Conservation (phyloP, 2,888 invertebrate genomes). For the Apamea crenata region DNA sequence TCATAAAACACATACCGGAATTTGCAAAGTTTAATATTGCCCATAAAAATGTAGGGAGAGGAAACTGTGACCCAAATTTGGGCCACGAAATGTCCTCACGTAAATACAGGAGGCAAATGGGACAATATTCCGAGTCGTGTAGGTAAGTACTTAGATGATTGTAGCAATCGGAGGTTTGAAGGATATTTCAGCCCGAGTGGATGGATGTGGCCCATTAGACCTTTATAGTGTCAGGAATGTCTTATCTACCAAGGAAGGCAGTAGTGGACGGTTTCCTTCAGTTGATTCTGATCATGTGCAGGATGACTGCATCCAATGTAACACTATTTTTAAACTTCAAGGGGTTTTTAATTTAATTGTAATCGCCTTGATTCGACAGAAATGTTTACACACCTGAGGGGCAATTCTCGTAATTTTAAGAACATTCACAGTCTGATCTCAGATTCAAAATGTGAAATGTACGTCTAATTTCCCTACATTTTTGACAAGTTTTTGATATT, state of each 20-base stretch:
- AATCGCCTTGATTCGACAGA: neutral
- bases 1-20: slow-evolving; percentile 36
- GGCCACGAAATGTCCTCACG: slow-evolving; percentile 46
- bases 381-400: neutral
- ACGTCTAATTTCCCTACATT: neutral
- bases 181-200: slow-evolving; percentile 39
- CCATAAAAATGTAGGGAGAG: slow-evolving; percentile 53
- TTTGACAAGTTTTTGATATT: neutral
- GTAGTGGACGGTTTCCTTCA: slow-evolving; percentile 57
- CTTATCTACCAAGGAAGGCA: slow-evolving; percentile 54
- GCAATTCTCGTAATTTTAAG: no score
- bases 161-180: slow-evolving; percentile 34
- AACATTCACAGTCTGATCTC: no score
- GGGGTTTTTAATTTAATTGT: slow-evolving; percentile 22
- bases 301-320: slow-evolving; percentile 46
- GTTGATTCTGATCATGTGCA: slow-evolving; percentile 48
- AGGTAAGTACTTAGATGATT: neutral
- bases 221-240: slow-evolving; percentile 45
- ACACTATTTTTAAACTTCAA: slow-evolving; percentile 40
- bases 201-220: slow-evolving; percentile 59
- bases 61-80: slow-evolving; percentile 52
- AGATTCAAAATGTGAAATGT: no score
- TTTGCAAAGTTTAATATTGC: slow-evolving; percentile 56
- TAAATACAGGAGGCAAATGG: slow-evolving; percentile 53
- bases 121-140: slow-evolving; percentile 33